phyloP scores from a whole-genome alignment of 2,113 vertebrate genomes.

The Macroglossus sobrinus region DNA sequence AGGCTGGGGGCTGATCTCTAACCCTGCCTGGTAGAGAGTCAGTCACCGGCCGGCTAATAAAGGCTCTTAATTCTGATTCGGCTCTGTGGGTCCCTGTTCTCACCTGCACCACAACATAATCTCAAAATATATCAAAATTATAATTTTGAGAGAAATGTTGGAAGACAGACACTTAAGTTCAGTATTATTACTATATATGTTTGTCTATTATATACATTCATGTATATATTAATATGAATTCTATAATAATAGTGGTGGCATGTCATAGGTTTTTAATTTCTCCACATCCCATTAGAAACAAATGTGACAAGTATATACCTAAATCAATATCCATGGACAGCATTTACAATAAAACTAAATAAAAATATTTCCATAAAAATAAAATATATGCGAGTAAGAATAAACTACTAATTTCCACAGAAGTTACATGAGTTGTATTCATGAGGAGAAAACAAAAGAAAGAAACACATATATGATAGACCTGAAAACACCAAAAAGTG shows the following conservation, averaged over 20 bases:
- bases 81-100: no score
- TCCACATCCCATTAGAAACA: neutral
- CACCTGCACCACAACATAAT: no score
- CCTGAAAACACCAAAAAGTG: accelerated
- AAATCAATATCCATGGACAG: neutral
- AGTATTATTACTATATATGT: neutral
- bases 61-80: no score
- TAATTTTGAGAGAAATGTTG: neutral
- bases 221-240: neutral
- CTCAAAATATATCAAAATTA: neutral
- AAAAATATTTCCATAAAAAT: neutral
- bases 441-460: neutral
- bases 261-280: neutral
- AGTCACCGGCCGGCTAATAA: no score
- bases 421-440: accelerated
- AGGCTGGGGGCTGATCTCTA: no score
- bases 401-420: neutral
- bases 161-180: neutral
- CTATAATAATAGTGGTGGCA: neutral
- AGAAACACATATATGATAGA: neutral
- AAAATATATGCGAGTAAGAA: neutral
- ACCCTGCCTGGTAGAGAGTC: no score
- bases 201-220: no score
- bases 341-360: neutral
- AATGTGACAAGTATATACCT: neutral